Base-by-base conservation (phyloP, 2,113 vertebrate genomes). In the Arothron firmamentum region DNA sequence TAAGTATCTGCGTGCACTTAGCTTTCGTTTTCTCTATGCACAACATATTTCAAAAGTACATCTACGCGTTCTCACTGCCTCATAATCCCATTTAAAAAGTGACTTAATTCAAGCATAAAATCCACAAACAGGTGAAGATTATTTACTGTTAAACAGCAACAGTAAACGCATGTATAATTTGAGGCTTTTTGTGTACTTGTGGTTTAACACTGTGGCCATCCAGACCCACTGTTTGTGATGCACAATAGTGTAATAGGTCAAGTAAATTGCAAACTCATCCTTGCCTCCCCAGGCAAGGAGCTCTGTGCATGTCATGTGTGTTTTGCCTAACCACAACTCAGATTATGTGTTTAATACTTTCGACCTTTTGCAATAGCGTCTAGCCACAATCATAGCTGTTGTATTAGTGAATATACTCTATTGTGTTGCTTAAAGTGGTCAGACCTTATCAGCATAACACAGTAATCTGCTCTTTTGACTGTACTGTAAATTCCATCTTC, bases 181-280 rank as follows among this genome's bases (percentile, higher is more conserved):
- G 17, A 17, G 16, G 5, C 18, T 43, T 50, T 14, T 38, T 9
- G 34, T 38, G 34, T 11, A 10, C 34, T 12, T 31, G 28, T 6
- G 25, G 25, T 59, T 42, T 41, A 11, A 50, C 3, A 11, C 38
- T 3, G 4, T 34, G 46, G 4, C 17, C 17, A 8, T 56, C 17
- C 45, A 17, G 6, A 45, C 42, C 9, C 19, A 6, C 13, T 20
- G 5, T 15, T 20, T 50, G 16, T 61, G 18, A 34, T 52, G 2
- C n/a, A 6, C 1, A 38, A 15, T 34, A 41, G 13, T 48, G 1
- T 70, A 71, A 60, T 53, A 52, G 46, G 19, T 60, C 50, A 21
- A 38, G 59, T 15, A 67, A 74, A 70, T 10, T 52, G 60, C 70
- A 50, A 0, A 54, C 74, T 67, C 74, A 77, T 62, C 7, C 60